Conservation (phyloP, 2,113 vertebrate genomes). For the Paratilapia polleni region DNA sequence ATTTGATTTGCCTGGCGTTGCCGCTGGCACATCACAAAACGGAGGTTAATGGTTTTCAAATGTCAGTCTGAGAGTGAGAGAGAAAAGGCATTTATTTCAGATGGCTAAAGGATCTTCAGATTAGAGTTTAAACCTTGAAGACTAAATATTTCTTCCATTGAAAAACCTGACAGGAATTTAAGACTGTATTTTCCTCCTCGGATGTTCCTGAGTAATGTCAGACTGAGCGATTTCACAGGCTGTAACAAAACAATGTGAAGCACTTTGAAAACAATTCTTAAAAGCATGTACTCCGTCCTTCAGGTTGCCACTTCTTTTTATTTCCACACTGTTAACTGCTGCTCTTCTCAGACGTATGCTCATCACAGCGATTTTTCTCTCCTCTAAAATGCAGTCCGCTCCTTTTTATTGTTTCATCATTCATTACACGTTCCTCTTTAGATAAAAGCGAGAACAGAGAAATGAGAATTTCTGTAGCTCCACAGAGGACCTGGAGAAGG, state of each 20-base stretch:
- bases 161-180: background rate
- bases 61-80: slow-evolving; percentile 38
- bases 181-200: background rate
- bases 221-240: background rate
- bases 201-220: background rate
- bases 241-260: background rate
- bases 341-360: background rate
- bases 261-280: background rate
- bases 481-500: background rate
- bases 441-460: slow-evolving; percentile 13
- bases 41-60: slow-evolving; percentile 59
- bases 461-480: background rate
- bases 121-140: slow-evolving; percentile 9
- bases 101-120: background rate
- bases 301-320: background rate
- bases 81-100: background rate
- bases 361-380: background rate
- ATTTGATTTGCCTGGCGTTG: slow-evolving; percentile 36
- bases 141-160: background rate
- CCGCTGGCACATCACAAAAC: slow-evolving; percentile 27
- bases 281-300: background rate
- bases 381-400: background rate
- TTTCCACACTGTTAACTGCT: background rate
- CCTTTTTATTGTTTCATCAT: slow-evolving; percentile 10
- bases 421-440: background rate